These are phyloP conservation scores for Trialeurodes vaporariorum DNA, from an alignment of 1,140 invertebrate genomes.

Conservation along the genomic window DNA sequence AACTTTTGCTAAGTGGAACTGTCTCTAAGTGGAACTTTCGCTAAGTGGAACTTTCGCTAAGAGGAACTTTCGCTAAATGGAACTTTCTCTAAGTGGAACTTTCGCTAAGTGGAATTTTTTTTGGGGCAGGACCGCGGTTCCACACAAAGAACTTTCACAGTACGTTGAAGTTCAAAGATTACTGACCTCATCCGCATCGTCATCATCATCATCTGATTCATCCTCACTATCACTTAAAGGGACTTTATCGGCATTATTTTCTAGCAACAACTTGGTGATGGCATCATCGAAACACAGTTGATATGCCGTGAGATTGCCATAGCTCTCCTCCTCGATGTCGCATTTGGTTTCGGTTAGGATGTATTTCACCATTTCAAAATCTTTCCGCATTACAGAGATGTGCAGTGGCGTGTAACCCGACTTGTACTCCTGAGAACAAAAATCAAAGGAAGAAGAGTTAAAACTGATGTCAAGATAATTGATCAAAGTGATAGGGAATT, in stretches of 20 bases:
- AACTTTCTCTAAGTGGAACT: neutral
- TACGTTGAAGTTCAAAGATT: neutral
- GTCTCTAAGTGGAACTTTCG: no score
- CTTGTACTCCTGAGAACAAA: slow-evolving; percentile 18
- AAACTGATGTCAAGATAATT: no score
- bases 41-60: no score
- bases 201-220: neutral
- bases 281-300: neutral
- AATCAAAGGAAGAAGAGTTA: neutral
- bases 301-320: neutral
- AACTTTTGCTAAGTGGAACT: no score
- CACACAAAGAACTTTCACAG: neutral
- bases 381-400: slow-evolving; percentile 15
- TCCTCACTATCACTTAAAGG: neutral
- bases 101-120: neutral
- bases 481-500: no score
- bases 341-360: neutral
- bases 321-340: neutral
- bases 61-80: no score
- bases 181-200: neutral
- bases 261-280: neutral
- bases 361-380: slow-evolving; percentile 9
- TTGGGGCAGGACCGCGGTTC: neutral
- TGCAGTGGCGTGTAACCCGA: slow-evolving; percentile 16
- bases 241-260: neutral